These are phyloP conservation scores for Galaxea fascicularis DNA, from an alignment of 92 coral and sea anemone genomes.

Conservation along the genomic window DNA sequence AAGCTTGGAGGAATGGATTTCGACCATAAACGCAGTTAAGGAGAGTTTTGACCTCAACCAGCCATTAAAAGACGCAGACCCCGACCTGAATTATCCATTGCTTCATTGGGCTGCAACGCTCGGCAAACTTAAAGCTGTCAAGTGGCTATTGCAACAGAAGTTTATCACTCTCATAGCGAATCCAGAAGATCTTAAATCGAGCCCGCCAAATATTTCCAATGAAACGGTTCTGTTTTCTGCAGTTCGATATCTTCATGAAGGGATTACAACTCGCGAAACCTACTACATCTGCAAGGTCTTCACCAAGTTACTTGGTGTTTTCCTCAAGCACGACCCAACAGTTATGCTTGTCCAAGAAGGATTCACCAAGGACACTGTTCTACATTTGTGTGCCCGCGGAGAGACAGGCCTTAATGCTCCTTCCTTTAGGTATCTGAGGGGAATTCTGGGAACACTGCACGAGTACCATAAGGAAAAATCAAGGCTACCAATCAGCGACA, in stretches of 20 bases:
- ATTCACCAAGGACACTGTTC: neutral
- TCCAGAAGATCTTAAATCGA: neutral
- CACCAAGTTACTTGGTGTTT: neutral
- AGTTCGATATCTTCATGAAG: neutral
- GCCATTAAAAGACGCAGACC: neutral
- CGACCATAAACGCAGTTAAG: neutral
- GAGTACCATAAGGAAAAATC: neutral
- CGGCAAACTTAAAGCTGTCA: neutral
- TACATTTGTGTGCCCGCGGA: neutral
- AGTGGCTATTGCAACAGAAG: neutral
- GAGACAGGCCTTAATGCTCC: neutral
- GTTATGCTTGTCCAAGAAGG: neutral
- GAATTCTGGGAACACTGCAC: neutral
- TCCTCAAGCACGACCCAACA: neutral
- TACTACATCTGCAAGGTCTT: neutral
- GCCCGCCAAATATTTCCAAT: neutral
- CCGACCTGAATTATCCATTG: neutral
- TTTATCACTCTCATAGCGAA: too few species aligned
- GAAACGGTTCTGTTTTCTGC: neutral
- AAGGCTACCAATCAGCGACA: neutral
- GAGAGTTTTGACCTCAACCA: neutral
- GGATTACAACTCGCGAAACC: neutral
- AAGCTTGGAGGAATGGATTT: neutral
- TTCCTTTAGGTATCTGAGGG: neutral
- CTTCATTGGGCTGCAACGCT: slow-evolving; percentile 1